Percentiles rank a stretch among this genome's conserved stretches.
These are phyloP conservation scores for Coilia nasus DNA, from an alignment of 2,797 vertebrate genomes.

Conservation along the genomic window DNA sequence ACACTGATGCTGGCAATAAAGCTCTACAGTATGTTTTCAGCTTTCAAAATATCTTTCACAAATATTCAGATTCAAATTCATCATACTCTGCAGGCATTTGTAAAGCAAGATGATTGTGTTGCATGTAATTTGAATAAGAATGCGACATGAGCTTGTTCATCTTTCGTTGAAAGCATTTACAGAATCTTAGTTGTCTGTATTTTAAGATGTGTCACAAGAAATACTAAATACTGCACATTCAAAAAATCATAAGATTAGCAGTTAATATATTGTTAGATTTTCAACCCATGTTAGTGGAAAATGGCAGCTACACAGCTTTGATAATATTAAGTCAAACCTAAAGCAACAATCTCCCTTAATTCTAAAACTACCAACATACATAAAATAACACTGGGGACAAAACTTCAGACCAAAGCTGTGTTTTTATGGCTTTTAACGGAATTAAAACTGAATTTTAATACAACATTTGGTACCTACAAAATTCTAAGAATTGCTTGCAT, in stretches of 20 bases:
- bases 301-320: background rate
- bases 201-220: background rate
- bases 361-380: constrained; percentile 47
- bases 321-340: constrained; percentile 54
- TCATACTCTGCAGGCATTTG: background rate
- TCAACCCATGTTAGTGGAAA: background rate
- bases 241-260: too few relatives aligned
- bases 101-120: background rate
- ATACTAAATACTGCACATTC: background rate
- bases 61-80: background rate
- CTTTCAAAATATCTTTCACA: background rate
- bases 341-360: constrained; percentile 55
- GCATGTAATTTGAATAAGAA: background rate
- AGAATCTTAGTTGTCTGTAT: background rate
- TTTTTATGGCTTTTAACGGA: constrained; percentile 70
- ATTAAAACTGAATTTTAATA: constrained; percentile 74
- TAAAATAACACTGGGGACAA: constrained; percentile 48
- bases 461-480: constrained; percentile 66
- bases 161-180: background rate
- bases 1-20: background rate
- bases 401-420: constrained; percentile 60
- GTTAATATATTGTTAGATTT: too few relatives aligned
- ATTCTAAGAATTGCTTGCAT: background rate
- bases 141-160: background rate
- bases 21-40: background rate